phyloP scores from a whole-genome alignment of 2,797 vertebrate species.

The Erethizon dorsatum region DNA sequence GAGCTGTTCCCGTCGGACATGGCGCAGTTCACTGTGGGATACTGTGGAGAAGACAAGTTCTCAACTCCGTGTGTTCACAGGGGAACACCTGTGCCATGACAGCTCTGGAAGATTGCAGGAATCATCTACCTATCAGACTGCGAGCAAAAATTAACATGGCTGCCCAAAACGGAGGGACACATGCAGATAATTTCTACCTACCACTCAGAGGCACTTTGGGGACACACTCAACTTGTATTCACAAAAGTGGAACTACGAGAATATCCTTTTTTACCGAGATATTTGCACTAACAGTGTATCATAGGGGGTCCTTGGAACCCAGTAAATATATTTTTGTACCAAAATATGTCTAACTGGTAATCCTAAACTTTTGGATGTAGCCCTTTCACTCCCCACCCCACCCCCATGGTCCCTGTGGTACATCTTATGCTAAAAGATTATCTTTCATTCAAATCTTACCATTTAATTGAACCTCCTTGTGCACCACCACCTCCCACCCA shows the following conservation, averaged over 20 bases:
- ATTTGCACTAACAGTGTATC: constrained; percentile 17
- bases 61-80: neutral
- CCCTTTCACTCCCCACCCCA: neutral
- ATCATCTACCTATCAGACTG: neutral
- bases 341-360: neutral
- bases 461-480: constrained; percentile 56
- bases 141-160: neutral
- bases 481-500: neutral
- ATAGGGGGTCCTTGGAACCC: neutral
- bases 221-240: neutral
- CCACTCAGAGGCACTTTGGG: neutral
- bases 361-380: neutral
- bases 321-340: neutral
- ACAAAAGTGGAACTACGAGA: constrained; percentile 33
- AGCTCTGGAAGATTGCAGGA: neutral
- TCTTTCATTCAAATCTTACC: constrained; percentile 12
- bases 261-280: constrained; percentile 11
- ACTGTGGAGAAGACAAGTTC: neutral
- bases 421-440: neutral
- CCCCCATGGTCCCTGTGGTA: neutral
- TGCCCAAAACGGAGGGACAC: neutral
- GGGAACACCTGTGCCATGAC: neutral
- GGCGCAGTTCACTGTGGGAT: neutral
- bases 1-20: neutral
- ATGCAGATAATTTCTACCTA: neutral